Evolutionary conservation across 2,113 vertebrate species (phyloP), one percentile per base, ranked within the genome.

Genomic region (Phalacrocorax pelagicus): DNA sequence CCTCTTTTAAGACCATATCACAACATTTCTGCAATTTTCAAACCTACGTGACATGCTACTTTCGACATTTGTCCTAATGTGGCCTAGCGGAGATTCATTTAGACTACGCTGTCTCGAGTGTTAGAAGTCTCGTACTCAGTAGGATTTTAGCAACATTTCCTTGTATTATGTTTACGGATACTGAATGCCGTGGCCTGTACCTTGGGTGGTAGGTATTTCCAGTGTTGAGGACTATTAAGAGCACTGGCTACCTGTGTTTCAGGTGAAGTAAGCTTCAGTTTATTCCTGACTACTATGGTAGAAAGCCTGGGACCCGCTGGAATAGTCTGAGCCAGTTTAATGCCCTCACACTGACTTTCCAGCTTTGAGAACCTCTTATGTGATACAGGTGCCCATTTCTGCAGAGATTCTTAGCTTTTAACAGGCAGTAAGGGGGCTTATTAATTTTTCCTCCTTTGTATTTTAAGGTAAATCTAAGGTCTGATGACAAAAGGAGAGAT

Each of bases 21-120:
- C 5, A 69, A 26, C 21, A 54, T 18, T 23, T 54, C 30, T 54
- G 44, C 15, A 67, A 38, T 17, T 40, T 87, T 18, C 0, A 81
- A 38, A 46, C 46, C 29, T 6, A 30, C 0, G 0, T 6, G 16
- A 57, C 0, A 0, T 17, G 26, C 6, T 51, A 21, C 5, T 40
- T 87, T 74, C 0, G 0, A n/a, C 2, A 6, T 23, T 54, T 58
- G 7, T 54, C 63, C 17, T 51, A 46, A 62, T 4, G 11, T 59
- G 32, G 22, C 7, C 23, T 16, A 7, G 5, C 8, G 17, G 3
- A 54, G 55, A 51, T 71, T 74, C 7, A 16, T 87, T 55, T 51
- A 61, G n/a, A 55, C 23, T 51, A 14, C 20, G 4, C 6, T 36
- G 9, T 57, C 34, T 47, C 2, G 16, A 32, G 12, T 42, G 21